Evolutionary conservation across 2,113 vertebrate genomes (phyloP).

Genomic region (Leptocoma aspasia): DNA sequence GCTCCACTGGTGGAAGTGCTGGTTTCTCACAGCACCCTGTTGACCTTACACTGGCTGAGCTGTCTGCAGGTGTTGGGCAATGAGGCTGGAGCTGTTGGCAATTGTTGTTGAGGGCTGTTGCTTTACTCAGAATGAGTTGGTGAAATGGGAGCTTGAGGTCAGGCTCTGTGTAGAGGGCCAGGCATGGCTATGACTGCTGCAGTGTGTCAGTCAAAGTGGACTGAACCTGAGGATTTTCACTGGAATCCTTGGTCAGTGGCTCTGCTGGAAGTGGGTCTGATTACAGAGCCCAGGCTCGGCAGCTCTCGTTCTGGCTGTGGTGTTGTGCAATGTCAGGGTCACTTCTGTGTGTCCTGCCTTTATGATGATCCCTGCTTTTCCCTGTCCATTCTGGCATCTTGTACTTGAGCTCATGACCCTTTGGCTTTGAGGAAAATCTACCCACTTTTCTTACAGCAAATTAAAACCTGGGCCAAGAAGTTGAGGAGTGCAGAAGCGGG

Average conservation of each 20-base stretch:
- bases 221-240: background rate
- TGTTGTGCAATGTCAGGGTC: background rate
- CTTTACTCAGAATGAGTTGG: background rate
- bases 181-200: background rate
- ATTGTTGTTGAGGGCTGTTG: background rate
- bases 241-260: background rate
- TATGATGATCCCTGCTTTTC: background rate
- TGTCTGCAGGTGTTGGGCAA: background rate
- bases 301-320: fast-evolving
- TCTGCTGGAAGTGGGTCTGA: background rate
- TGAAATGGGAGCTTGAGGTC: background rate
- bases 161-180: background rate
- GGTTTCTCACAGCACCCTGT: background rate
- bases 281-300: background rate
- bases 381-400: background rate
- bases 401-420: background rate
- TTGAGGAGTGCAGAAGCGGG: background rate
- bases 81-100: background rate
- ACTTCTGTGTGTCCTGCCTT: background rate
- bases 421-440: background rate
- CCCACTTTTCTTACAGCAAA: background rate
- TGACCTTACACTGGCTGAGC: background rate
- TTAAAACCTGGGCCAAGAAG: background rate
- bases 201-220: background rate
- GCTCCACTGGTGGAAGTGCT: background rate